Conservation (phyloP, 2,113 vertebrate species). For the Ramphastos sulfuratus region DNA sequence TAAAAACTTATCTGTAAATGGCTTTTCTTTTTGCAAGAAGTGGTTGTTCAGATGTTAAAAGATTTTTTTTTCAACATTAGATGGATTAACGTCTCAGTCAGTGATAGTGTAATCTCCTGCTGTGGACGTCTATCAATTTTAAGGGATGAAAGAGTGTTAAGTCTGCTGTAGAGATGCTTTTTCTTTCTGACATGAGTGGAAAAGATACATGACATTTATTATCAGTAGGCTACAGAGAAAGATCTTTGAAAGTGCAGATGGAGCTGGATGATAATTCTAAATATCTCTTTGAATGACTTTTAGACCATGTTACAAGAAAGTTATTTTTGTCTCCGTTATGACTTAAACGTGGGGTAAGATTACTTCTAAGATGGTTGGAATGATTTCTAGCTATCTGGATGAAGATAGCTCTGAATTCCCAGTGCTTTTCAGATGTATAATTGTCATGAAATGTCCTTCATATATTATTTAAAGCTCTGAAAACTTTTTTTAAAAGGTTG, state of each 20-base stretch:
- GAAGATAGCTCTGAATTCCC: slow-evolving; percentile 32
- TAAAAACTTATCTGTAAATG: not conserved
- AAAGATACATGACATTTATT: slow-evolving; percentile 75
- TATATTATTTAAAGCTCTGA: slow-evolving; percentile 17
- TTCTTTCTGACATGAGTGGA: slow-evolving; percentile 51
- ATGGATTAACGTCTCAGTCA: slow-evolving; percentile 43
- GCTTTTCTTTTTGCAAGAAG: not conserved
- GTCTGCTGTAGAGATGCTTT: slow-evolving; percentile 41
- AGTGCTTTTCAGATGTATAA: slow-evolving; percentile 21
- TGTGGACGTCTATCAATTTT: slow-evolving; percentile 64
- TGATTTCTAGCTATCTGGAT: slow-evolving; percentile 43
- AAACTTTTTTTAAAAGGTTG: slow-evolving; percentile 31
- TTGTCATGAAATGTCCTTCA: slow-evolving; percentile 54
- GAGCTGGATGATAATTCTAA: slow-evolving; percentile 69
- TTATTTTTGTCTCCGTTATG: slow-evolving; percentile 61
- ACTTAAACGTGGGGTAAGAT: slow-evolving; percentile 39
- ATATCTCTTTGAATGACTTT: slow-evolving; percentile 65
- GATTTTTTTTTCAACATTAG: slow-evolving; percentile 23
- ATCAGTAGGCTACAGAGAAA: slow-evolving; percentile 67
- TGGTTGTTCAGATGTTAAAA: slow-evolving; percentile 19
- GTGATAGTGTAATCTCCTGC: slow-evolving; percentile 55
- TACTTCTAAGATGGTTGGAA: slow-evolving; percentile 47
- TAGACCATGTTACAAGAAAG: slow-evolving; percentile 15
- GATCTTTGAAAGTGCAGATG: slow-evolving; percentile 62
- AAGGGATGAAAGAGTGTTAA: slow-evolving; percentile 51